Evolutionary conservation across 2,888 invertebrate genomes (phyloP).

Genomic region (Heliconius hortense): DNA sequence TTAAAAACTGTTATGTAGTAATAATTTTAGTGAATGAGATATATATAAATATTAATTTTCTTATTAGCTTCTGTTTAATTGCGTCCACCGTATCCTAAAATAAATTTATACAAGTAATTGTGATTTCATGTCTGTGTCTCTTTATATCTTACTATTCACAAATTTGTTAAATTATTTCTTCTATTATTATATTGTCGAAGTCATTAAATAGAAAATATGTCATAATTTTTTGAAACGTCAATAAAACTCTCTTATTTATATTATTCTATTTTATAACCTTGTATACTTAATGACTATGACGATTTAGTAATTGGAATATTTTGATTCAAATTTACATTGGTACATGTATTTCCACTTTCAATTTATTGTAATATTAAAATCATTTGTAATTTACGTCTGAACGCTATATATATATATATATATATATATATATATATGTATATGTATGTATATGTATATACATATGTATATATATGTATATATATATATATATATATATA

Average conservation of each 20-base stretch:
- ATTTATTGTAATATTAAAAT: background rate
- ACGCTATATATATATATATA: too few relatives aligned
- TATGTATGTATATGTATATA: too few relatives aligned
- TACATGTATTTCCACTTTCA: background rate
- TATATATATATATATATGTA: too few relatives aligned
- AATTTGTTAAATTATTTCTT: background rate
- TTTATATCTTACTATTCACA: background rate
- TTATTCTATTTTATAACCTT: background rate
- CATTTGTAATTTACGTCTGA: constrained; percentile 20
- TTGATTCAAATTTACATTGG: background rate
- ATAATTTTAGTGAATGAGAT: background rate
- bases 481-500: too few relatives aligned
- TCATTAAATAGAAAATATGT: background rate
- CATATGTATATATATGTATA: too few relatives aligned
- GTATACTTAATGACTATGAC: background rate
- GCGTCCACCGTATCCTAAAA: background rate
- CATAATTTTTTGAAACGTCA: background rate
- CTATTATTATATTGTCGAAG: constrained; percentile 2
- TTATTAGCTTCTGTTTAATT: background rate
- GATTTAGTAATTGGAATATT: background rate
- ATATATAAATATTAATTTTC: background rate
- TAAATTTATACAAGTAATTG: constrained; percentile 10
- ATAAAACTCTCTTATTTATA: background rate
- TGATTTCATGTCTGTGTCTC: background rate
- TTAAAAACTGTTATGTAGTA: constrained; percentile 5